Conservation (phyloP, 2,888 invertebrate genomes). For the Drosophila nr. medialis region DNA sequence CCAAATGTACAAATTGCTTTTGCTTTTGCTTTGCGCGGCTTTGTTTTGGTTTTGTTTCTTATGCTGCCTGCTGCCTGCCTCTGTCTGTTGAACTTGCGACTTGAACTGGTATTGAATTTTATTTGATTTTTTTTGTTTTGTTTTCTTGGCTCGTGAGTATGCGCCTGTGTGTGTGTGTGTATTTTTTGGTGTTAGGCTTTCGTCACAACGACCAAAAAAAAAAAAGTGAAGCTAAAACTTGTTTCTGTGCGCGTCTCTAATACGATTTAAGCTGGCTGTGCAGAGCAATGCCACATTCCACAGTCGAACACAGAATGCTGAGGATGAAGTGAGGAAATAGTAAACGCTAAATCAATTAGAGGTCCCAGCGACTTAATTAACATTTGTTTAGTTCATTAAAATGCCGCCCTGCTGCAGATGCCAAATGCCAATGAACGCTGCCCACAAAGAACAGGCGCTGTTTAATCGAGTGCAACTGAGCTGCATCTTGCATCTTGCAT, state of each 20-base stretch:
- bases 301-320: constrained; percentile 30
- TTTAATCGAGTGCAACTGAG: constrained; percentile 50
- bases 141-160: constrained; percentile 18
- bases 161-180: constrained; percentile 10
- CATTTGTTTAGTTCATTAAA: constrained; percentile 74
- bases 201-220: constrained; percentile 44
- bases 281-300: constrained; percentile 50
- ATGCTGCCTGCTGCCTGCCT: constrained; percentile 16
- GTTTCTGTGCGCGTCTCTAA: constrained; percentile 68
- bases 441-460: constrained; percentile 66
- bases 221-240: constrained; percentile 40
- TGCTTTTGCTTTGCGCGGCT: constrained; percentile 24
- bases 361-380: constrained; percentile 68
- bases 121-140: constrained; percentile 44
- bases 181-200: constrained; percentile 55
- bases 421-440: constrained; percentile 70
- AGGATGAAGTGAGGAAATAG: constrained; percentile 26
- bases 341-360: constrained; percentile 67
- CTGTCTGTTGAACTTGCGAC: constrained; percentile 62
- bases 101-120: constrained; percentile 69
- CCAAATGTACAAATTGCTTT: constrained; percentile 29
- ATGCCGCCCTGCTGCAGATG: constrained; percentile 19
- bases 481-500: constrained; percentile 9
- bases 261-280: constrained; percentile 59
- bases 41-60: constrained; percentile 54